These are phyloP conservation scores for Thera britannica DNA, from an alignment of 2,888 invertebrate species.

Conservation along the genomic window DNA sequence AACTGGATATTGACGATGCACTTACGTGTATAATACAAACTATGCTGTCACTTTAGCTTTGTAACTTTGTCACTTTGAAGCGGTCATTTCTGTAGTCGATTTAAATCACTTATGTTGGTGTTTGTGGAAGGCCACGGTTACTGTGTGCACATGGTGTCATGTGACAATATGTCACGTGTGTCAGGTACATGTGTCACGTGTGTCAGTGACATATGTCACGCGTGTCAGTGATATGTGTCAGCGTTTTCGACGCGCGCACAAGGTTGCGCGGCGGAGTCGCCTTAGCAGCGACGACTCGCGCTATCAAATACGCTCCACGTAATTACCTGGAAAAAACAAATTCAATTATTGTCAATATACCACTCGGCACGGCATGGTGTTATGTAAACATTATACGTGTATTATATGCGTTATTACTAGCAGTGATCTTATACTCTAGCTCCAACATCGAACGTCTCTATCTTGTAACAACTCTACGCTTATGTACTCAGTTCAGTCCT, in stretches of 20 bases:
- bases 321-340: conserved; percentile 88
- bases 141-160: neutral
- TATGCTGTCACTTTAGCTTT: conserved; percentile 2
- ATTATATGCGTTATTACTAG: too few relatives aligned
- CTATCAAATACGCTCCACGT: conserved; percentile 84
- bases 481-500: too few relatives aligned
- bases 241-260: conserved; percentile 64
- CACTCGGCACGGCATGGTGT: neutral
- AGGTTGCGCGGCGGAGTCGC: conserved; percentile 72
- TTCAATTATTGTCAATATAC: neutral
- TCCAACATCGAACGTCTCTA: too few relatives aligned
- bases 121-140: conserved; percentile 15
- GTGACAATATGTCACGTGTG: conserved; percentile 1
- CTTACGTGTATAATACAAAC: neutral
- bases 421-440: too few relatives aligned
- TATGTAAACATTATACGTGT: too few relatives aligned
- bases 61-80: conserved; percentile 7
- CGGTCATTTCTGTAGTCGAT: conserved; percentile 4
- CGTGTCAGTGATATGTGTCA: conserved; percentile 32
- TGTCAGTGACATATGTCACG: conserved; percentile 8
- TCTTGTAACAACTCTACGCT: too few relatives aligned
- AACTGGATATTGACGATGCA: neutral
- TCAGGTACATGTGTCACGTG: conserved; percentile 5
- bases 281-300: conserved; percentile 75
- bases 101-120: conserved; percentile 12